Conservation (phyloP, 2,888 invertebrate genomes). For the Ypsolopha scabrella region DNA sequence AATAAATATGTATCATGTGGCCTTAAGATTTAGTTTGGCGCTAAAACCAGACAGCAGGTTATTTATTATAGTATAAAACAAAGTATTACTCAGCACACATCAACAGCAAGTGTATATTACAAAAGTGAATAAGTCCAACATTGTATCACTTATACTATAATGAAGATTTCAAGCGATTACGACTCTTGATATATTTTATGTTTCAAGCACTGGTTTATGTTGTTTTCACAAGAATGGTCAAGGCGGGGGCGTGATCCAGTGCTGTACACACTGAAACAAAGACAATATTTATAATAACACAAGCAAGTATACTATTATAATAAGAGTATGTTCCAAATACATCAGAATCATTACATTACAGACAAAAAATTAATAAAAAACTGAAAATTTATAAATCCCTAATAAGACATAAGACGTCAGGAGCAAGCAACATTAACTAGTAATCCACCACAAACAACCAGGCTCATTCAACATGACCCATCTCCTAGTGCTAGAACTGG, state of each 20-base stretch:
- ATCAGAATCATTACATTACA: too few species aligned
- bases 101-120: conserved; percentile 4
- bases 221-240: conserved; percentile 25
- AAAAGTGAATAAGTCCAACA: conserved; percentile 4
- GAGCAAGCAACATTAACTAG: too few species aligned
- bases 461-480: too few species aligned
- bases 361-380: too few species aligned
- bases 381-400: too few species aligned
- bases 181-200: conserved; percentile 29
- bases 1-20: not conserved
- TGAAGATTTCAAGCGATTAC: conserved; percentile 36
- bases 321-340: too few species aligned
- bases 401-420: too few species aligned
- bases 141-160: conserved; percentile 20
- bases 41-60: conserved; percentile 1
- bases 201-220: conserved; percentile 39
- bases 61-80: not conserved
- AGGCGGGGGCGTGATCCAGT: conserved; percentile 44
- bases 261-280: conserved; percentile 54
- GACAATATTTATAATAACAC: not conserved
- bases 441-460: too few species aligned
- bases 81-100: conserved; percentile 5
- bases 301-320: too few species aligned
- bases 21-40: not conserved
- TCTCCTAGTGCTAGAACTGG: too few species aligned